A percentile compares a stretch with the other conserved stretches of the same genome.
phyloP scores from a whole-genome alignment of 2,888 invertebrate genomes.

The Parnassius glacialis region DNA sequence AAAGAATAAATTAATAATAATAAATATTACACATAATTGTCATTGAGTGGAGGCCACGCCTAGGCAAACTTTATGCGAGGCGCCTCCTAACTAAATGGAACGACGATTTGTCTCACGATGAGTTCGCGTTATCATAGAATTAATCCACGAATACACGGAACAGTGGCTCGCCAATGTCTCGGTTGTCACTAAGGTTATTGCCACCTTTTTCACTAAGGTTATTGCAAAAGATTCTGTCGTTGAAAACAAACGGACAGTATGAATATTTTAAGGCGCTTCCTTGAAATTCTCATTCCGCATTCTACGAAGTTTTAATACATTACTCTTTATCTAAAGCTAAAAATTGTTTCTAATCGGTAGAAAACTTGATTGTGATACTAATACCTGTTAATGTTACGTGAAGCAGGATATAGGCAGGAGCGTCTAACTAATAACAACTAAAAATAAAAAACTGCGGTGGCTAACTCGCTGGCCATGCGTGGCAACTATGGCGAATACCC shows the following conservation, averaged over 20 bases:
- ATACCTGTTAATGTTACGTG: not conserved
- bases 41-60: too few species aligned
- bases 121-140: not conserved
- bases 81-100: too few species aligned
- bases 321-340: not conserved
- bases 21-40: too few species aligned
- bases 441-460: too few species aligned
- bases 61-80: too few species aligned
- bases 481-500: too few species aligned
- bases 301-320: not conserved
- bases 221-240: constrained; percentile 6
- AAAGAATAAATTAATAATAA: too few species aligned
- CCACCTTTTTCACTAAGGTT: constrained; percentile 9
- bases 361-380: not conserved
- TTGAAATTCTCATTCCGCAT: constrained; percentile 14
- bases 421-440: too few species aligned
- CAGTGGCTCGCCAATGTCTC: constrained; percentile 12
- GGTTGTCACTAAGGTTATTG: constrained; percentile 1
- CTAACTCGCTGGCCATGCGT: too few species aligned
- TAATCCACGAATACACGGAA: constrained; percentile 13
- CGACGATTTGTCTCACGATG: too few species aligned
- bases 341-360: too few species aligned
- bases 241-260: constrained; percentile 15
- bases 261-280: constrained; percentile 1
- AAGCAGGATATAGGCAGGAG: not conserved